These are phyloP conservation scores for Puffinus mauretanicus DNA, from an alignment of 2,113 vertebrate species.

Conservation along the genomic window DNA sequence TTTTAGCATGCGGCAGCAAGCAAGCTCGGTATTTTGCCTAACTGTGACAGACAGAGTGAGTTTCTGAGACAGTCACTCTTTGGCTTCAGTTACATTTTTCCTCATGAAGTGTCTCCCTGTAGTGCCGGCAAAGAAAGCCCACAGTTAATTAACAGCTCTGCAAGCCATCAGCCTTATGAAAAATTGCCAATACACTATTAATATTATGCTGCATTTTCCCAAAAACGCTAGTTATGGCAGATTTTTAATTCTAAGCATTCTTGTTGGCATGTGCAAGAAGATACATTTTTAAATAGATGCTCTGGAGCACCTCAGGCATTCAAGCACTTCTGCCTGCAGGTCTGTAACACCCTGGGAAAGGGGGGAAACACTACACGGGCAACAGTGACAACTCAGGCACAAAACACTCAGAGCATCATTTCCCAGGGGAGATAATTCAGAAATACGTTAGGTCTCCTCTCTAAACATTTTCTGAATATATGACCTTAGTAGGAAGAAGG, in stretches of 20 bases:
- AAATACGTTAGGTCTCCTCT: background rate
- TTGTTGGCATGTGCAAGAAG: background rate
- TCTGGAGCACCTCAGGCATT: background rate
- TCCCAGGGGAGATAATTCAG: background rate
- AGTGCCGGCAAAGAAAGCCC: background rate
- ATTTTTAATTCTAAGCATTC: background rate
- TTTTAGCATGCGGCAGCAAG: background rate
- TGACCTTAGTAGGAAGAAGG: background rate
- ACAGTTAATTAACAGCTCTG: background rate
- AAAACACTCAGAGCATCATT: background rate
- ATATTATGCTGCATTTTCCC: background rate
- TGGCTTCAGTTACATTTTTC: background rate
- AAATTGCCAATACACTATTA: background rate
- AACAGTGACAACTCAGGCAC: accelerated
- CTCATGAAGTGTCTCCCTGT: background rate
- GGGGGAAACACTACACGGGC: background rate
- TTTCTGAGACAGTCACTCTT: background rate
- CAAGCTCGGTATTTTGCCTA: background rate
- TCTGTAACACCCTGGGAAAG: background rate
- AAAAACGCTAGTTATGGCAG: background rate
- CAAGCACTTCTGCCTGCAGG: background rate
- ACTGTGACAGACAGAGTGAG: background rate
- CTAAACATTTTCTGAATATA: background rate
- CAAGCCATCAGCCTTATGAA: background rate
- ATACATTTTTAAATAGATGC: background rate